Percentiles rank a stretch among this genome's conserved stretches.
Evolutionary conservation across 2,888 invertebrate genomes (phyloP).

Genomic region (Sipha maydis): DNA sequence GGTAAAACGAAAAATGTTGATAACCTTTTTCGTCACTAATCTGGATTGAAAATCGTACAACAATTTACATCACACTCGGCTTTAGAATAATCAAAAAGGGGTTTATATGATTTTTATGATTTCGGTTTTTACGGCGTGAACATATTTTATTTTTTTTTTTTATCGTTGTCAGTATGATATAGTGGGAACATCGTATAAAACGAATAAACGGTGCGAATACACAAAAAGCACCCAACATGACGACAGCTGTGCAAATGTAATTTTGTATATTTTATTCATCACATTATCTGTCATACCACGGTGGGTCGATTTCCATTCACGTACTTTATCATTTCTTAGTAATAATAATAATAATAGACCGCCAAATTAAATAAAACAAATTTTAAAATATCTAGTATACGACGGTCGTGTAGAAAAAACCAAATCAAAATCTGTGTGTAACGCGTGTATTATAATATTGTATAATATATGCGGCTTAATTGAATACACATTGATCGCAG

Average conservation of each 20-base stretch:
- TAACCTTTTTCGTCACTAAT: background rate
- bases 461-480: too few species aligned
- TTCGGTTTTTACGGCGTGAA: background rate
- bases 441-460: too few species aligned
- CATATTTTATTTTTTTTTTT: background rate
- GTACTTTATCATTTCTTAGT: too few species aligned
- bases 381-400: background rate
- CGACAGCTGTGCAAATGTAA: background rate
- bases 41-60: background rate
- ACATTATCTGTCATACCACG: too few species aligned
- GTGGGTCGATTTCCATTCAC: too few species aligned
- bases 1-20: background rate
- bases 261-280: too few species aligned
- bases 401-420: too few species aligned
- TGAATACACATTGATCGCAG: too few species aligned
- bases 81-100: background rate
- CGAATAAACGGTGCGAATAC: slow-evolving; percentile 19
- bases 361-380: background rate
- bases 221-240: background rate
- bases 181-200: background rate
- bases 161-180: too few species aligned
- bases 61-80: background rate
- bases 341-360: background rate
- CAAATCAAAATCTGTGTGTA: too few species aligned
- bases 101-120: background rate